phyloP scores from a whole-genome alignment of 2,113 vertebrate genomes.

The Crotalus helleri region DNA sequence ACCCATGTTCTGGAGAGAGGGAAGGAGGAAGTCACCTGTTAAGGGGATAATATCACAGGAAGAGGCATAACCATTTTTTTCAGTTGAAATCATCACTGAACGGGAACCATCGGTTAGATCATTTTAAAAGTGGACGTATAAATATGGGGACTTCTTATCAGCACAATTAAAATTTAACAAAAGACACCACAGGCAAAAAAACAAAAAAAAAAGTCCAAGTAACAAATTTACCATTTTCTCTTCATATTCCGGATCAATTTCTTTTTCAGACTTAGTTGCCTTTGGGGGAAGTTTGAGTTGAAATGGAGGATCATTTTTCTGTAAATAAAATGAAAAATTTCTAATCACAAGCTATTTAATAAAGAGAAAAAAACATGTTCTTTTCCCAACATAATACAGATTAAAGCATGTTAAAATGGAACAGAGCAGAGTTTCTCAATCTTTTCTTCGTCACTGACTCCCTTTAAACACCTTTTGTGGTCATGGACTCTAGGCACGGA shows the following conservation, averaged over 20 bases:
- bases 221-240: slow-evolving; percentile 75
- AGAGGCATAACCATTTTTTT: not conserved
- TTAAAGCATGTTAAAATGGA: not conserved
- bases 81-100: not conserved
- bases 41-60: not conserved
- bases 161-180: not conserved
- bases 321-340: slow-evolving; percentile 31
- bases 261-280: slow-evolving; percentile 62
- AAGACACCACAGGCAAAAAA: not conserved
- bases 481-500: not conserved
- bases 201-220: not conserved
- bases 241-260: slow-evolving; percentile 76
- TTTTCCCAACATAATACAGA: not conserved
- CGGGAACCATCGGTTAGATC: not conserved
- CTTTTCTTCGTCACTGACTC: not conserved
- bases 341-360: not conserved
- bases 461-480: not conserved
- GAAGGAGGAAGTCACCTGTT: not conserved
- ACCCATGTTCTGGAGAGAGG: not conserved
- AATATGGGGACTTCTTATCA: not conserved
- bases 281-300: slow-evolving; percentile 70
- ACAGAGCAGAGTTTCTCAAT: not conserved
- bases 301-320: slow-evolving; percentile 70
- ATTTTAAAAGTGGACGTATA: not conserved
- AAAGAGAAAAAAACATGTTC: not conserved